phyloP scores from a whole-genome alignment of 2,113 vertebrate genomes.

The Peucedramus taeniatus region DNA sequence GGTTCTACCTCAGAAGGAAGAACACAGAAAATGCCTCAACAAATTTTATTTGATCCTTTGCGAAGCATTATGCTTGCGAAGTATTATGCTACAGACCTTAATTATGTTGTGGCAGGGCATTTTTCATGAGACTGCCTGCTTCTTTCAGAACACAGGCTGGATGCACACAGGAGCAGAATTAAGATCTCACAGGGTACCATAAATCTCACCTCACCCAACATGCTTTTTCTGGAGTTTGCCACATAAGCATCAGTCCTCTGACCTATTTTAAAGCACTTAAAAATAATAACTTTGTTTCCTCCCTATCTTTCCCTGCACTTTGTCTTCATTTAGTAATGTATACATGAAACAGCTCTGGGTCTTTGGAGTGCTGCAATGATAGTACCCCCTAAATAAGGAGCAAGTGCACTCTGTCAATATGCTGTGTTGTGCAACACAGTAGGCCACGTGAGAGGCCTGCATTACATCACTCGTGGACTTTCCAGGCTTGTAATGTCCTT shows the following conservation, averaged over 20 bases:
- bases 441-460: neutral
- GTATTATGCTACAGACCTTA: neutral
- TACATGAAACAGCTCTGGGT: neutral
- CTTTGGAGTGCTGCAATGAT: neutral
- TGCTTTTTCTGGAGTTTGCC: neutral
- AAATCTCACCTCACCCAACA: neutral
- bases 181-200: neutral
- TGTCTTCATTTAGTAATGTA: neutral
- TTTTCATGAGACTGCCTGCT: neutral
- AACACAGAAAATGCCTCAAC: neutral
- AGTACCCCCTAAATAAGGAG: neutral
- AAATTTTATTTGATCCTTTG: neutral
- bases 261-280: neutral
- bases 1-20: neutral
- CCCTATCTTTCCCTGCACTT: neutral
- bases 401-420: neutral
- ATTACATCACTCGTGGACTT: slow-evolving; percentile 18
- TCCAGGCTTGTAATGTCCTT: slow-evolving; percentile 49
- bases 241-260: neutral
- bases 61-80: too few species aligned
- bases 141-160: neutral
- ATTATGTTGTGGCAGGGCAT: neutral
- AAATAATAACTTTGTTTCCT: neutral
- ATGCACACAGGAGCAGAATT: neutral
- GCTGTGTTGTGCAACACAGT: neutral